Conservation (phyloP, 2,113 vertebrate genomes). For the Pheucticus melanocephalus region DNA sequence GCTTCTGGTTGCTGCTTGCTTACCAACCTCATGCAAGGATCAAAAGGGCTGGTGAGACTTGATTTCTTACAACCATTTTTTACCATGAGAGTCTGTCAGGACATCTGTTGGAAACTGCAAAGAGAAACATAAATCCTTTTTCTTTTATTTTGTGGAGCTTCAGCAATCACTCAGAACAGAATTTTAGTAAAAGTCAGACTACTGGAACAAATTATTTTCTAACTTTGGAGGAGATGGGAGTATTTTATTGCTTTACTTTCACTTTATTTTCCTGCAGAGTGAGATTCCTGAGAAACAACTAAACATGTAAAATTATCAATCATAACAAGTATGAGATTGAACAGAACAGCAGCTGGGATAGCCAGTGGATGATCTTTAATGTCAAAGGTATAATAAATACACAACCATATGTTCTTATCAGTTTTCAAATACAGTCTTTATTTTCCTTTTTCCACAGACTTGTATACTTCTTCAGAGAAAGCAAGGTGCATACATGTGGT, state of each 20-base stretch:
- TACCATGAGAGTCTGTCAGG: background rate
- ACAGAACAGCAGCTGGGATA: background rate
- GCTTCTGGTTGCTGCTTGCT: conserved; percentile 1
- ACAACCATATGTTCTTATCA: background rate
- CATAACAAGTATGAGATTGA: background rate
- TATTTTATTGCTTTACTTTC: background rate
- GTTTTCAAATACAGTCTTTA: background rate
- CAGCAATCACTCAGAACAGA: background rate
- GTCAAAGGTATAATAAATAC: background rate
- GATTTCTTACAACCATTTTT: conserved; percentile 4
- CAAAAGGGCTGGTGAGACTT: background rate
- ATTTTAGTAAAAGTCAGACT: background rate
- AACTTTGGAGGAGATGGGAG: background rate
- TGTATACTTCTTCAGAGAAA: background rate
- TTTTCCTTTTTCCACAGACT: background rate
- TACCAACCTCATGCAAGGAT: background rate
- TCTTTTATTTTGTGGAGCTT: background rate
- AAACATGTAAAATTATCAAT: background rate
- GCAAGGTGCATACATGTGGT: background rate
- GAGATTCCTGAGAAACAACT: background rate
- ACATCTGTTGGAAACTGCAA: background rate
- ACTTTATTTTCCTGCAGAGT: background rate
- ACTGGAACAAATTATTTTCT: background rate
- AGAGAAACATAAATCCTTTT: background rate
- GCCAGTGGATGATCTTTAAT: background rate